phyloP scores from a whole-genome alignment of 30 jellyfish, hydroid and myxozoan species.

The Chrysaora quinquecirrha region DNA sequence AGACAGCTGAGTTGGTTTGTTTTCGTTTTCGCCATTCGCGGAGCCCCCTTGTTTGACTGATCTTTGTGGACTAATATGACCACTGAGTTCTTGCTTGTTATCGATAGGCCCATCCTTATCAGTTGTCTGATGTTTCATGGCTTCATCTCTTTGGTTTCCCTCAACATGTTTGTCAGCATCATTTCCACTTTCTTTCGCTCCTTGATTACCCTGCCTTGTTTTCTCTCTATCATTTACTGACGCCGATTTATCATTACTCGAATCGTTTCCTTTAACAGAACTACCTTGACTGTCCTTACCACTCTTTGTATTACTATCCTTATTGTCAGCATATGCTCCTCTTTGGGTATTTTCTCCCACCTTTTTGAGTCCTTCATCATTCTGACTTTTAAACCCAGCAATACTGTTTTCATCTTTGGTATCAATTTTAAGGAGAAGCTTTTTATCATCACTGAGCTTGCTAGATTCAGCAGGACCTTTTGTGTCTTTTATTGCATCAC shows the following conservation, averaged over 20 bases:
- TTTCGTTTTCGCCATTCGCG: neutral
- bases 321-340: neutral
- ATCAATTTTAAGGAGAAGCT: slow-evolving; percentile 29
- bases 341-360: neutral
- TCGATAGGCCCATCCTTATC: neutral
- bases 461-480: slow-evolving; percentile 21
- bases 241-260: neutral
- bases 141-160: neutral
- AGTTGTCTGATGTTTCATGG: neutral
- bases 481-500: neutral
- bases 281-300: no score
- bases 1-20: neutral
- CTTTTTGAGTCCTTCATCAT: slow-evolving; percentile 6
- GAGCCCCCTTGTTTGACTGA: neutral
- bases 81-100: neutral
- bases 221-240: slow-evolving; percentile 10
- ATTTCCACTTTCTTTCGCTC: neutral
- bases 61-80: neutral
- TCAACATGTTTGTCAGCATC: neutral
- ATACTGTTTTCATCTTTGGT: slow-evolving; percentile 14
- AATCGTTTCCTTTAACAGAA: neutral
- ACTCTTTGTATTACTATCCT: neutral
- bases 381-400: slow-evolving; percentile 4
- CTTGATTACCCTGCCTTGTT: slow-evolving; percentile 24
- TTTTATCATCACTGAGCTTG: slow-evolving; percentile 31